phyloP scores from a whole-genome alignment of 1,140 invertebrate species.

The Episyrphus balteatus region DNA sequence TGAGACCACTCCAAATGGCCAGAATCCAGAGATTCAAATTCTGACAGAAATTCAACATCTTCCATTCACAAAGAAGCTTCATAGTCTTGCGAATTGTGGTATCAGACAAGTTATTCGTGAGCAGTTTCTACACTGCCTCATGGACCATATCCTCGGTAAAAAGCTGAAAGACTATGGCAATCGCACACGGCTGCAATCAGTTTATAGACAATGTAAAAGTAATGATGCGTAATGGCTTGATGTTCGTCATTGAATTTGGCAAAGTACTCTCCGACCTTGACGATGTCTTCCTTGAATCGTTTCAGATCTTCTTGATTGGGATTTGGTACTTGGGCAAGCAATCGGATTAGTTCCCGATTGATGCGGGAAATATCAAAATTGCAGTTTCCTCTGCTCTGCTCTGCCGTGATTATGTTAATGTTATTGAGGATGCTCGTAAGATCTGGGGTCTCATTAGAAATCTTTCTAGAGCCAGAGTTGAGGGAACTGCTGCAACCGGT shows the following conservation, averaged over 20 bases:
- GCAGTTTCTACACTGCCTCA: conserved; percentile 39
- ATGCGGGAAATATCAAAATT: not conserved
- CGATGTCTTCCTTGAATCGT: conserved; percentile 36
- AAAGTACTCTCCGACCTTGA: conserved; percentile 33
- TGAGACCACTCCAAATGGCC: conserved; percentile 41
- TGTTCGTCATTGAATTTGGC: conserved; percentile 19
- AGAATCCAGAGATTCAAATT: conserved; percentile 43
- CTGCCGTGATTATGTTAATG: conserved; percentile 5
- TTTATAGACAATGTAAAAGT: conserved; percentile 36
- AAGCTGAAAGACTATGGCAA: conserved; percentile 44
- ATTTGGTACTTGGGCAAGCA: conserved; percentile 14
- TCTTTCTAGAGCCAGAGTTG: not conserved
- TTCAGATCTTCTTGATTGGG: conserved; percentile 10
- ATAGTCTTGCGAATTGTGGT: conserved; percentile 37
- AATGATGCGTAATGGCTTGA: conserved; percentile 21
- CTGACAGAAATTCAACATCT: conserved; percentile 38
- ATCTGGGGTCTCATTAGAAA: conserved; percentile 1
- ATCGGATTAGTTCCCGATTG: conserved; percentile 13
- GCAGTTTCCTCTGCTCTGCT: not conserved
- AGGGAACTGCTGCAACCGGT: not conserved
- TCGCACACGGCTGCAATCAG: conserved; percentile 37
- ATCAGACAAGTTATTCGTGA: conserved; percentile 30
- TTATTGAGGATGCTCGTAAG: conserved; percentile 10
- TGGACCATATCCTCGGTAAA: conserved; percentile 35
- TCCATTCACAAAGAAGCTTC: conserved; percentile 41